A percentile compares a stretch with the other conserved stretches of the same genome.
Evolutionary conservation across 1,140 invertebrate genomes (phyloP).

Genomic region (Bombus pyrosoma): DNA sequence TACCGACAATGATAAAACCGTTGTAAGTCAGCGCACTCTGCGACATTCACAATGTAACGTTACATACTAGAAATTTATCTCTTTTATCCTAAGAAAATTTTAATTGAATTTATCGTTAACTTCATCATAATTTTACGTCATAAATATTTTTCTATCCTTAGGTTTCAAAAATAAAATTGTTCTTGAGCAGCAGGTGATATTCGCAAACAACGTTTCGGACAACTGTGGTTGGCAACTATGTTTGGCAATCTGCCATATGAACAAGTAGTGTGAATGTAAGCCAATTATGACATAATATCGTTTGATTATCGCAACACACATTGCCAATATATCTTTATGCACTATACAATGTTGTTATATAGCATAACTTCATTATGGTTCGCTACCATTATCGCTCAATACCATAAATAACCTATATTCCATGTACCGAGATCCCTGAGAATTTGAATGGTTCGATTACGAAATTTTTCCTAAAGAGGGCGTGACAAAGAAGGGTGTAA

Average conservation of each 20-base stretch:
- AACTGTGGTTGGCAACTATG: neutral
- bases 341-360: neutral
- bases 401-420: conserved; percentile 11
- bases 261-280: neutral
- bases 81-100: neutral
- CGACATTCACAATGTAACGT: neutral
- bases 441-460: neutral
- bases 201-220: neutral
- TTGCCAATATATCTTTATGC: neutral
- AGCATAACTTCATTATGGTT: neutral
- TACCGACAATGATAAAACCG: conserved; percentile 32
- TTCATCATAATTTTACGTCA: neutral
- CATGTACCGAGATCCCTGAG: neutral
- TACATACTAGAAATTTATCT: neutral
- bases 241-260: conserved; percentile 14
- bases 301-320: neutral
- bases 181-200: neutral
- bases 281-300: conserved; percentile 28
- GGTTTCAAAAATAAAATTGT: neutral
- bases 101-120: neutral
- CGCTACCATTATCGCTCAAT: neutral
- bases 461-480: neutral
- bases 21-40: conserved; percentile 46
- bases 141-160: neutral
- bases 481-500: neutral